Evolutionary conservation across 2,888 invertebrate genomes (phyloP).

Genomic region (Eristalis pertinax): DNA sequence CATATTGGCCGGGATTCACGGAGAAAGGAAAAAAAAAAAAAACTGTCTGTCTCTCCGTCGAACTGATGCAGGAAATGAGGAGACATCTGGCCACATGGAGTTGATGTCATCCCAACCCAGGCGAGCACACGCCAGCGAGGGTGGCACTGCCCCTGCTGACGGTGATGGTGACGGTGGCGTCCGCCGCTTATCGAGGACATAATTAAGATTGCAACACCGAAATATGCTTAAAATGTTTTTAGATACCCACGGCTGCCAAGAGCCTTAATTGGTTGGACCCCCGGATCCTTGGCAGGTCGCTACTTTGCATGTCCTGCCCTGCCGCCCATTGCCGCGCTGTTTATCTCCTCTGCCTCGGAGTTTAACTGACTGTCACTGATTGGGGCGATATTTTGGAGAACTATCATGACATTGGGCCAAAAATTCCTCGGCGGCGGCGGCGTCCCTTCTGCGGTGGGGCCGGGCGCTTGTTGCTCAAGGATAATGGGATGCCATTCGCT

Average conservation of each 20-base stretch:
- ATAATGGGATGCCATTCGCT: slow-evolving; percentile 66
- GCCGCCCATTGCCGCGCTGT: background rate
- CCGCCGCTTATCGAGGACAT: slow-evolving; percentile 53
- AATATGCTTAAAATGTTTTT: slow-evolving; percentile 54
- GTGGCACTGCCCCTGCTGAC: background rate
- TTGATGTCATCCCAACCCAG: background rate
- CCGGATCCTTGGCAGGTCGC: slow-evolving; percentile 32
- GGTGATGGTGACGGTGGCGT: background rate
- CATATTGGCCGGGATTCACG: slow-evolving; percentile 48
- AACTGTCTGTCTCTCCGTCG: background rate
- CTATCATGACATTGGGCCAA: slow-evolving; percentile 66
- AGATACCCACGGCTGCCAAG: slow-evolving; percentile 65
- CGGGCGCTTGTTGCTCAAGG: slow-evolving; percentile 61
- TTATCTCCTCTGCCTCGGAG: slow-evolving; percentile 45
- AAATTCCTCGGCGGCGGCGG: slow-evolving; percentile 37
- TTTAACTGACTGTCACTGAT: slow-evolving; percentile 68
- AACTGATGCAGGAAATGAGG: slow-evolving; percentile 32
- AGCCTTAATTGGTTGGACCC: slow-evolving; percentile 60
- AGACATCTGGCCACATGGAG: slow-evolving; percentile 59
- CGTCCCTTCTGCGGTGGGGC: slow-evolving; percentile 39
- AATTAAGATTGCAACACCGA: slow-evolving; percentile 65
- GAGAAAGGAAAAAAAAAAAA: background rate
- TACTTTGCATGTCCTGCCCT: slow-evolving; percentile 45
- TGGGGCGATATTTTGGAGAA: slow-evolving; percentile 59
- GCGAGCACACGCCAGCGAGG: background rate